Conservation (phyloP, 2,113 vertebrate genomes). For the Hiodon alosoides region DNA sequence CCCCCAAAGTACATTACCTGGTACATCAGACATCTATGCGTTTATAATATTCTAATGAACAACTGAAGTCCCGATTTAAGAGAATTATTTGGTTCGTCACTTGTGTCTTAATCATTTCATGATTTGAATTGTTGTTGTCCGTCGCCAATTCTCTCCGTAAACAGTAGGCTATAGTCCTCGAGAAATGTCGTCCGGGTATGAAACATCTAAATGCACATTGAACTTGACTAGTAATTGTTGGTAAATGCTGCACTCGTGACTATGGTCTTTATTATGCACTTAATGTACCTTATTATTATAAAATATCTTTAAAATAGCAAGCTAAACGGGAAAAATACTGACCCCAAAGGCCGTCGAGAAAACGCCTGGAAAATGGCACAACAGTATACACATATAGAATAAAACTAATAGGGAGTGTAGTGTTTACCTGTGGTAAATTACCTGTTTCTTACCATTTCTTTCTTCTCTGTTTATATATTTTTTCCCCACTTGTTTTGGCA, state of each 20-base stretch:
- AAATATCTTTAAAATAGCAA: too few species aligned
- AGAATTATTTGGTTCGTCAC: not conserved
- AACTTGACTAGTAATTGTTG: too few species aligned
- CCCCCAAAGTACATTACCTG: slow-evolving; percentile 47
- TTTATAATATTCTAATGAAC: slow-evolving; percentile 17
- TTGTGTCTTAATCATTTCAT: not conserved
- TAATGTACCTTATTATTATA: too few species aligned
- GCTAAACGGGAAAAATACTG: too few species aligned
- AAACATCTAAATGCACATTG: not conserved
- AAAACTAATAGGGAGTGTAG: too few species aligned
- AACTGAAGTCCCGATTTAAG: not conserved
- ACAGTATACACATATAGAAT: too few species aligned
- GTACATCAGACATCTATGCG: slow-evolving; percentile 62
- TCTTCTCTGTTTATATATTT: slow-evolving; percentile 4
- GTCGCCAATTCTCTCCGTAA: slow-evolving; percentile 40
- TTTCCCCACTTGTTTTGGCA: not conserved
- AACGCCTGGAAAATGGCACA: too few species aligned
- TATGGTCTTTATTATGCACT: too few species aligned
- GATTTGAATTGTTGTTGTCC: slow-evolving; percentile 44
- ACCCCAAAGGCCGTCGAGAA: too few species aligned
- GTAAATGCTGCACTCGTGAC: too few species aligned
- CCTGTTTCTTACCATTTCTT: slow-evolving; percentile 6
- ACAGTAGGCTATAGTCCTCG: not conserved
- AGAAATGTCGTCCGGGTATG: slow-evolving; percentile 5
- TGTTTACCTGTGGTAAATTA: not conserved